Conservation (phyloP, 2,888 invertebrate genomes). For the Drosophila recens region DNA sequence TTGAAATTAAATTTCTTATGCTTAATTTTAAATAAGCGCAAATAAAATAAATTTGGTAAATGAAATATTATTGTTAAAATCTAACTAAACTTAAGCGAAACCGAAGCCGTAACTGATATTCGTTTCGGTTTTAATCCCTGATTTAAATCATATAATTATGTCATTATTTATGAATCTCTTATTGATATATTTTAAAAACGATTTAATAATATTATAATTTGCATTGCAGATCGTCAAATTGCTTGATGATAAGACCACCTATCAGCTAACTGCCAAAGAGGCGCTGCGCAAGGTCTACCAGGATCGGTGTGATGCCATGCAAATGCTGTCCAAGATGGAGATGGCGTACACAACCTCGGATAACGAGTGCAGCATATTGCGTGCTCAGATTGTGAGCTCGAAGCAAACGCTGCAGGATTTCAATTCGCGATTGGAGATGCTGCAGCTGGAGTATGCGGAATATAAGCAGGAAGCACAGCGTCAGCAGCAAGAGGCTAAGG, state of each 20-base stretch:
- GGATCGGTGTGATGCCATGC: conserved; percentile 92
- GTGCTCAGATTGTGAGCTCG: conserved; percentile 87
- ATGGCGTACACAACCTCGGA: conserved; percentile 88
- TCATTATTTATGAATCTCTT: too few relatives aligned
- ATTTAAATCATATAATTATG: too few relatives aligned
- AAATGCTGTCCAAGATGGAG: conserved; percentile 90
- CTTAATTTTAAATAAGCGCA: too few relatives aligned
- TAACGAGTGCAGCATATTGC: conserved; percentile 89
- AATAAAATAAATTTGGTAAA: too few relatives aligned
- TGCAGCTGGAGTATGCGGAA: conserved; percentile 83
- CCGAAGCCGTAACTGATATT: too few relatives aligned
- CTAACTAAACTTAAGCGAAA: too few relatives aligned
- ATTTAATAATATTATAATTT: too few relatives aligned
- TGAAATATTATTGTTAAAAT: too few relatives aligned
- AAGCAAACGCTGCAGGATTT: conserved; percentile 88
- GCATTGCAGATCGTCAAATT: conserved; percentile 78
- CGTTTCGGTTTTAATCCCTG: too few relatives aligned
- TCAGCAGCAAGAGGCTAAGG: conserved; percentile 79
- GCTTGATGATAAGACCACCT: conserved; percentile 84
- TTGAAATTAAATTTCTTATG: too few relatives aligned
- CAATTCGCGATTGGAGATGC: conserved; percentile 75
- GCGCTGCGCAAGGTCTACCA: conserved; percentile 93
- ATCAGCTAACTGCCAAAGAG: conserved; percentile 92
- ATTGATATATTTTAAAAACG: too few relatives aligned
- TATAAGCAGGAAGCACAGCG: conserved; percentile 80